Conservation (phyloP, 2,888 invertebrate genomes). For the Philhelius pedissequus region DNA sequence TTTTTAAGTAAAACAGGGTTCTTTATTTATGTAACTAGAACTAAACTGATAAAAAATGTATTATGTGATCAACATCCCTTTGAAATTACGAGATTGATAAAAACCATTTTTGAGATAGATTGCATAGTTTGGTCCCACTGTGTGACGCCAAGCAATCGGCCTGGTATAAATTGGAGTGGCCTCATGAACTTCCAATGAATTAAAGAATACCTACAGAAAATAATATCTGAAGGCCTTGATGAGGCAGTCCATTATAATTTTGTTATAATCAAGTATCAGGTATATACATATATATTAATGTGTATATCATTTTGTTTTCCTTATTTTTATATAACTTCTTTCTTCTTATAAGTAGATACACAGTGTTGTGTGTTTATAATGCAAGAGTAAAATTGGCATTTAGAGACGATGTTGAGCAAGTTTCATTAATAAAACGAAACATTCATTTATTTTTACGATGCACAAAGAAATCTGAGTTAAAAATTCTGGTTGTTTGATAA, state of each 20-base stretch:
- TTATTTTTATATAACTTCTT: conserved; percentile 14
- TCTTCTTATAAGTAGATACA: too few species aligned
- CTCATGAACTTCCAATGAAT: conserved; percentile 47
- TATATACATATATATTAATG: conserved; percentile 39
- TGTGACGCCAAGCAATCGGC: background rate
- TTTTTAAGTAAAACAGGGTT: too few species aligned
- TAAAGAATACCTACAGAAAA: conserved; percentile 32
- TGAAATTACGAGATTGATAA: too few species aligned
- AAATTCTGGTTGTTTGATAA: background rate
- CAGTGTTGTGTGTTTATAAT: conserved; percentile 30
- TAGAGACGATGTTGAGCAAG: conserved; percentile 45
- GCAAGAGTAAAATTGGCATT: conserved; percentile 35
- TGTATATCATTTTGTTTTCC: conserved; percentile 22
- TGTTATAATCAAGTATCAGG: conserved; percentile 65
- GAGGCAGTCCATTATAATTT: conserved; percentile 64
- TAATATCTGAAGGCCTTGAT: conserved; percentile 41
- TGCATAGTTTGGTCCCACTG: too few species aligned
- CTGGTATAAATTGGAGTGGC: background rate
- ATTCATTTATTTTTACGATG: conserved; percentile 9
- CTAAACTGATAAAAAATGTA: too few species aligned
- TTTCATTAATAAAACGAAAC: conserved; percentile 61
- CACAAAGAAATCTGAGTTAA: background rate
- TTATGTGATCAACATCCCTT: too few species aligned
- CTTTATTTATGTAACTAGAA: too few species aligned
- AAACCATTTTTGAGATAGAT: too few species aligned